phyloP scores from a whole-genome alignment of 2,888 invertebrate species.

The Apamea sordens region DNA sequence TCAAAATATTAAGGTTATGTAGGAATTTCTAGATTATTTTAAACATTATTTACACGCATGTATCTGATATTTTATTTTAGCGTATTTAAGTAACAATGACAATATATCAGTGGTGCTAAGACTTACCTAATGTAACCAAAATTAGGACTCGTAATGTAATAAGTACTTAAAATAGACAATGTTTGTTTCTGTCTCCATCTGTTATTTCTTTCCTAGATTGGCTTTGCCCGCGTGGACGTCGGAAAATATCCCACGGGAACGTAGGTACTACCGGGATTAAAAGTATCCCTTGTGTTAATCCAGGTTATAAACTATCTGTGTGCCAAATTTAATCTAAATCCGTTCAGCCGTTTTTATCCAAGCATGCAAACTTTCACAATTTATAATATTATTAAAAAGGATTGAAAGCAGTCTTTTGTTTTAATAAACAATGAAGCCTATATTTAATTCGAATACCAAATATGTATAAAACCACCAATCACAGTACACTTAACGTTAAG shows the following conservation, averaged over 20 bases:
- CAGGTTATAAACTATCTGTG: not conserved
- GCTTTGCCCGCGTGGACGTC: too few species aligned
- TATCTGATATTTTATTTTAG: constrained; percentile 65
- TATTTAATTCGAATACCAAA: constrained; percentile 84
- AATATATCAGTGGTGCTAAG: constrained; percentile 70
- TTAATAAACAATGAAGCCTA: constrained; percentile 26
- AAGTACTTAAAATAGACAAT: constrained; percentile 16
- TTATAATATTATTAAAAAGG: not conserved
- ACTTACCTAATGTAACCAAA: constrained; percentile 66
- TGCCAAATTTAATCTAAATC: not conserved
- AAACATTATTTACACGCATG: constrained; percentile 63
- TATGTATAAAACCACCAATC: constrained; percentile 87
- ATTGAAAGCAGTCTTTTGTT: constrained; percentile 1
- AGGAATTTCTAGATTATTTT: constrained; percentile 46
- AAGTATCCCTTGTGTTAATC: not conserved
- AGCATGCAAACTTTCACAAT: not conserved
- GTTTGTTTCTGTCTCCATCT: not conserved
- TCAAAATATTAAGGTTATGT: constrained; percentile 45
- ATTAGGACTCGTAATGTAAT: constrained; percentile 34
- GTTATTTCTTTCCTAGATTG: too few species aligned
- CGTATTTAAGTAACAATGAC: constrained; percentile 38
- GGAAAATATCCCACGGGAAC: not conserved
- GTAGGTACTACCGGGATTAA: not conserved
- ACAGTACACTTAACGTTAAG: constrained; percentile 78
- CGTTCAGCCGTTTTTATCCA: not conserved